Conservation (phyloP, 2,797 vertebrate genomes). For the Hozukius guyotensis region DNA sequence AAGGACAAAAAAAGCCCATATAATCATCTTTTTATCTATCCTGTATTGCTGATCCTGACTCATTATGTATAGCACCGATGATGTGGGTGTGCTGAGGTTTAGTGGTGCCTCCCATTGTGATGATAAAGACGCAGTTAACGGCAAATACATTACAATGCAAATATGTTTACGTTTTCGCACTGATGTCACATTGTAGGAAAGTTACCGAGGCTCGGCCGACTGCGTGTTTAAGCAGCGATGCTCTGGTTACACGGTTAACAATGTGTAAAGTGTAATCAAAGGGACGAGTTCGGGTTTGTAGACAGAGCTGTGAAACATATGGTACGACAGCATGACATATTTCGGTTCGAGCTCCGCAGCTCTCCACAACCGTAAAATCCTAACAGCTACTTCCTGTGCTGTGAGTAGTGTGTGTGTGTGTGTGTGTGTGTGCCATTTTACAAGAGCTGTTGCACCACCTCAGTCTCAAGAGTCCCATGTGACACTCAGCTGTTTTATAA, state of each 20-base stretch:
- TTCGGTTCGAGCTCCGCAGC: conserved; percentile 41
- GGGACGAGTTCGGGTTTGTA: conserved; percentile 64
- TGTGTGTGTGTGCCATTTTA: conserved; percentile 20
- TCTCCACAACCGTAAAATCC: conserved; percentile 32
- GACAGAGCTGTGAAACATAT: conserved; percentile 75
- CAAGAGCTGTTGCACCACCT: conserved; percentile 54
- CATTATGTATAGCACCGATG: neutral
- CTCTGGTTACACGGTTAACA: conserved; percentile 60
- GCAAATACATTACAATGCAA: neutral
- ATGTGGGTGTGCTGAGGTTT: neutral
- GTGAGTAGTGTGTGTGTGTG: conserved; percentile 16
- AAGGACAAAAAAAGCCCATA: neutral
- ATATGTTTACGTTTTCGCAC: neutral
- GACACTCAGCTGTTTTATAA: conserved; percentile 40
- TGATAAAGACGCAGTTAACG: neutral
- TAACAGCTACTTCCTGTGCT: conserved; percentile 51
- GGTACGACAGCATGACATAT: conserved; percentile 63
- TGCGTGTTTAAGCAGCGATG: neutral
- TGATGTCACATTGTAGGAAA: conserved; percentile 2
- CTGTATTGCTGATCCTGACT: neutral
- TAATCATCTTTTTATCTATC: neutral
- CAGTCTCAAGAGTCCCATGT: conserved; percentile 40
- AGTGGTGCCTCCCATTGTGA: neutral
- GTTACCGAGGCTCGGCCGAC: conserved; percentile 5
- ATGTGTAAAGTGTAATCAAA: conserved; percentile 75